phyloP scores from a whole-genome alignment of 2,113 vertebrate species.

The Conger conger region DNA sequence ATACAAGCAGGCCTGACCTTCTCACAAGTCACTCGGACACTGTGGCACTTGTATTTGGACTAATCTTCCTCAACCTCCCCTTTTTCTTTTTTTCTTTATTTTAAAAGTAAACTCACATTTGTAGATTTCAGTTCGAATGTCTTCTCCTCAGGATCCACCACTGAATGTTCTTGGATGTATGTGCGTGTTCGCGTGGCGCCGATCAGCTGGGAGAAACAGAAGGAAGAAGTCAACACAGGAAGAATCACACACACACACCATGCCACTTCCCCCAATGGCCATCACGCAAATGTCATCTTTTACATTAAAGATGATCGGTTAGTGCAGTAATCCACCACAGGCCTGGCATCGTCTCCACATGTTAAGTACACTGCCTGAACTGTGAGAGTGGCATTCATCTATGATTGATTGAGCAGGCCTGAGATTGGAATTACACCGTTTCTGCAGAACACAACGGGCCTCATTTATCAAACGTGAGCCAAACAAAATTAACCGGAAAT shows the following conservation, averaged over 20 bases:
- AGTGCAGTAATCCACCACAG: background rate
- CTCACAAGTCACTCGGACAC: background rate
- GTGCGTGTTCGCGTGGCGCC: constrained; percentile 84
- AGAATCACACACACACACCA: background rate
- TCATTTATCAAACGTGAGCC: no score
- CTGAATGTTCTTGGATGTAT: constrained; percentile 89
- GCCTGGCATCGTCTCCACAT: background rate
- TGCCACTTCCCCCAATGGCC: background rate
- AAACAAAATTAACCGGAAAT: no score
- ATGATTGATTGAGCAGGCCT: background rate
- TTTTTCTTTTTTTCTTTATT: no score
- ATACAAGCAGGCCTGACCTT: background rate
- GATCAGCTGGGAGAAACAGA: constrained; percentile 75
- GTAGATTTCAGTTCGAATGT: constrained; percentile 88
- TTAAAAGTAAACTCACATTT: constrained; percentile 78
- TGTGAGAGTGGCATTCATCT: background rate
- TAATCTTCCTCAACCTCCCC: no score
- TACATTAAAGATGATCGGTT: background rate
- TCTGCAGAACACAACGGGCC: background rate
- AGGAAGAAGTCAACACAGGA: constrained; percentile 7
- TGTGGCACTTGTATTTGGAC: no score
- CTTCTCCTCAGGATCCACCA: constrained; percentile 85
- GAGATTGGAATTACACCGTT: background rate
- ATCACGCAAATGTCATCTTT: background rate
- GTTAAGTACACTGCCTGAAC: background rate